These are phyloP conservation scores for Phocoena sinus DNA, from an alignment of 2,113 vertebrate genomes.

Conservation along the genomic window DNA sequence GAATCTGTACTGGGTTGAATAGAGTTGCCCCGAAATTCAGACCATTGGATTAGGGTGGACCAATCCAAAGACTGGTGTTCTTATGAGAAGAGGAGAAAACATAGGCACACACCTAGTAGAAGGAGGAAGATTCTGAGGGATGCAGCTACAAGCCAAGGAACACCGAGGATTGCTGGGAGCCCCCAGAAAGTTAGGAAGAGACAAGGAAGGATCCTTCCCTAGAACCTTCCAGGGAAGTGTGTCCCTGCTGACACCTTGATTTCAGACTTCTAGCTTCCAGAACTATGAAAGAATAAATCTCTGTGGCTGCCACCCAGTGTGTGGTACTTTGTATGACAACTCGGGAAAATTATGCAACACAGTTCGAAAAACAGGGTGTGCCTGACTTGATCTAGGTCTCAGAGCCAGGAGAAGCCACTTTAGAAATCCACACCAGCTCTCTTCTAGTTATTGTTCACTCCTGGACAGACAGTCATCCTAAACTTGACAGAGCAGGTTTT, in stretches of 20 bases:
- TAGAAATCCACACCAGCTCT: neutral
- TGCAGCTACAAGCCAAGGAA: fast-evolving
- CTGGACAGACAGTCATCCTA: neutral
- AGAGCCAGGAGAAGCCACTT: neutral
- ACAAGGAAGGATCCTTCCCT: neutral
- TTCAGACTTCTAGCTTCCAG: neutral
- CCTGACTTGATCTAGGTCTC: neutral
- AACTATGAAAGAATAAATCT: neutral
- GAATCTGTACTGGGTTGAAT: neutral
- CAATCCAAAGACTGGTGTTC: neutral
- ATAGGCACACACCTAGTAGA: neutral
- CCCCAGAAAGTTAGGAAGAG: neutral
- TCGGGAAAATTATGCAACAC: neutral
- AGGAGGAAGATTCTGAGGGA: neutral
- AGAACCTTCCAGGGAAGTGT: neutral
- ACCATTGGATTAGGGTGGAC: neutral
- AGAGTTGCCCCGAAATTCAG: neutral
- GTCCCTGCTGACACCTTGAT: neutral
- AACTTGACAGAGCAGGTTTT: neutral
- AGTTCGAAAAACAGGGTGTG: neutral
- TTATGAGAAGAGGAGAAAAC: neutral
- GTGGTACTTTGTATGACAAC: fast-evolving
- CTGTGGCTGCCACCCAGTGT: too few species aligned
- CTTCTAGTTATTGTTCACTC: neutral
- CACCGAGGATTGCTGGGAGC: neutral